Evolutionary conservation across 2,113 vertebrate species (phyloP), one percentile per base, ranked within the genome.

Genomic region (Mesoclemmys tuberculata): DNA sequence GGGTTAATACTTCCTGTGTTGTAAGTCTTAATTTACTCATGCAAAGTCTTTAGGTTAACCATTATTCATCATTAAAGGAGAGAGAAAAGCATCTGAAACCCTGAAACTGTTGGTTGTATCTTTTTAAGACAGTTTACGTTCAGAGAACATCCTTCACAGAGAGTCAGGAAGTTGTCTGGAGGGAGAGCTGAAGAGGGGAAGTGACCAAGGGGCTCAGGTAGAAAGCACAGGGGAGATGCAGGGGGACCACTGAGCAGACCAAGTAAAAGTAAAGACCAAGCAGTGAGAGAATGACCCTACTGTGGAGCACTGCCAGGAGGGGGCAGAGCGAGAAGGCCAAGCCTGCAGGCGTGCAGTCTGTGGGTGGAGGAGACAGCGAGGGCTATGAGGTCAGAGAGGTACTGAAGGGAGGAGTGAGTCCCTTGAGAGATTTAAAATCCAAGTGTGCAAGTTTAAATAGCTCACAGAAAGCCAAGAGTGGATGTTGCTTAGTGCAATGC

Each of bases 341-440:
- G 18, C 18, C 8, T 48, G 79, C 68, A 74, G 86, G 84, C 91
- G 46, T 2, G 1, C 87, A 38, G 2, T 22, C 16, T 14, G 1
- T 10, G 82, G 41, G 4, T 79, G 84, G 85, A 90, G 87, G 86
- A 52, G 35, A 77, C 86, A 48, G 19, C 10, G 93, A 89, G 91
- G 91, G 81, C 91, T 85, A 96, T 93, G 93, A 95, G 86, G 93
- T 96, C 93, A 97, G 92, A 85, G 96, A 97, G 92, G 90, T 89
- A 24, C 55, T 90, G 46, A 16, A 78, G 94, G 93, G 92, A 92
- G 95, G 93, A 88, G 92, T 78, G 46, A 82, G n/a, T 93, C 94
- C 82, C 68, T 0, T 68, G 93, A 74, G 96, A 54, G 56, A 94
- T 26, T 58, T 88, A 94, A 61, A 46, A 89, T 95, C 92, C 95